Conservation (phyloP, 2,113 vertebrate species). For the Gobio gobio region DNA sequence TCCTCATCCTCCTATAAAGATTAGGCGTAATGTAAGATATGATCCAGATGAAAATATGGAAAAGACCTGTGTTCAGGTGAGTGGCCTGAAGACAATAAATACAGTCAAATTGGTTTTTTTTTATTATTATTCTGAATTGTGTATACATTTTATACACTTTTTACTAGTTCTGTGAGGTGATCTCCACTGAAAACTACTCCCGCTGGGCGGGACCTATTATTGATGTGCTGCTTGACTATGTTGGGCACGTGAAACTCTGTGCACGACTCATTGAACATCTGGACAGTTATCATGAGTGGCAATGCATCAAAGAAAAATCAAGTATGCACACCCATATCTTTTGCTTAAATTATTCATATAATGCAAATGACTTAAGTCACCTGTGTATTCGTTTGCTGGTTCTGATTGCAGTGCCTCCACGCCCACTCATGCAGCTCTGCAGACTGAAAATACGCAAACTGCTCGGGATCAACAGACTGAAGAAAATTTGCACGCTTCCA, state of each 20-base stretch:
- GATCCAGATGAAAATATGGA: background rate
- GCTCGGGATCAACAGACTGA: slow-evolving; percentile 78
- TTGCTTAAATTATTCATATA: slow-evolving; percentile 4
- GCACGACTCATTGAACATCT: slow-evolving; percentile 83
- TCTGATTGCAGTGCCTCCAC: slow-evolving; percentile 76
- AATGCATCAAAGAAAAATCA: slow-evolving; percentile 83
- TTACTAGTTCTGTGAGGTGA: slow-evolving; percentile 84
- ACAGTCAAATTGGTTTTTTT: background rate
- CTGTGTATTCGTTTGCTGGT: slow-evolving; percentile 14
- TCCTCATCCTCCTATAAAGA: slow-evolving; percentile 74
- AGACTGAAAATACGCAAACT: slow-evolving; percentile 78
- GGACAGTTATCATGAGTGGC: slow-evolving; percentile 85
- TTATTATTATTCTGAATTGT: background rate
- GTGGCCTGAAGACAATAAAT: background rate
- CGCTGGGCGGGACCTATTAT: slow-evolving; percentile 86
- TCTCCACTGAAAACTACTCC: slow-evolving; percentile 79
- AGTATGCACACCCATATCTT: slow-evolving; percentile 65
- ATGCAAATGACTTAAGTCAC: slow-evolving; percentile 1
- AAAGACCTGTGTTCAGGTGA: slow-evolving; percentile 44
- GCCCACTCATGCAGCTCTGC: slow-evolving; percentile 83
- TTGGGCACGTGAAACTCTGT: slow-evolving; percentile 85
- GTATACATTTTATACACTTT: background rate
- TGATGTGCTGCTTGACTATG: slow-evolving; percentile 85
- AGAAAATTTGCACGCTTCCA: slow-evolving; percentile 77
- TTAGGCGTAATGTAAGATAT: background rate